These are phyloP conservation scores for Heterochromis multidens DNA, from an alignment of 2,113 vertebrate species.

Conservation along the genomic window DNA sequence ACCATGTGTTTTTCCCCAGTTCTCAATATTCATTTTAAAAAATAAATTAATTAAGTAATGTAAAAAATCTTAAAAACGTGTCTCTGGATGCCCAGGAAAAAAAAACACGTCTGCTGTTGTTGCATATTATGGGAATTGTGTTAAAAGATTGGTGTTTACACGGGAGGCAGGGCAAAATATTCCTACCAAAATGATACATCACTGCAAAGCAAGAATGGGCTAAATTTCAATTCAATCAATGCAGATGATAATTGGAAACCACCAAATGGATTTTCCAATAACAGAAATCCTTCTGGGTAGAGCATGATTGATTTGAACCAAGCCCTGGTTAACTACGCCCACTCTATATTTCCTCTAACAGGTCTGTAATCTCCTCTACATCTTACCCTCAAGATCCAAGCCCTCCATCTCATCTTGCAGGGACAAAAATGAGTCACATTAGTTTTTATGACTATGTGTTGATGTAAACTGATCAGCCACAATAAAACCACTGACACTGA, in stretches of 20 bases:
- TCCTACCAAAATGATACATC: conserved; percentile 43
- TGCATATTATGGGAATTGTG: neutral
- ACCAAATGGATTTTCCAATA: neutral
- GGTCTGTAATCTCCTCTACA: conserved; percentile 21
- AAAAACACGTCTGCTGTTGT: neutral
- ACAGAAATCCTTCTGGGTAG: neutral
- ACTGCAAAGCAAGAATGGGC: neutral
- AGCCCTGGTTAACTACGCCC: neutral
- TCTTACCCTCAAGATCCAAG: conserved; percentile 79
- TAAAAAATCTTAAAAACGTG: neutral
- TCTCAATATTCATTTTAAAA: neutral
- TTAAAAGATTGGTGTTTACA: neutral
- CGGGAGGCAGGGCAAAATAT: neutral
- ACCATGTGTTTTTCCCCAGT: neutral
- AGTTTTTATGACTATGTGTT: neutral
- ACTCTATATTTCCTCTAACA: conserved; percentile 3
- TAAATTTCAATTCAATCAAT: conserved; percentile 50
- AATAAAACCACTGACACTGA: neutral
- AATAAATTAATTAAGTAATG: too few species aligned
- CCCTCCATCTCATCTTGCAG: conserved; percentile 77
- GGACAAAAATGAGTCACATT: conserved; percentile 60
- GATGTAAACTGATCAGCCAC: neutral
- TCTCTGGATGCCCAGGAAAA: neutral
- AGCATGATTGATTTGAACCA: conserved; percentile 42
- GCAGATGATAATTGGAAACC: neutral